Percentiles rank a stretch among this genome's conserved stretches.
Evolutionary conservation across 2,888 invertebrate species (phyloP).

Genomic region (Terebella lapidaria): DNA sequence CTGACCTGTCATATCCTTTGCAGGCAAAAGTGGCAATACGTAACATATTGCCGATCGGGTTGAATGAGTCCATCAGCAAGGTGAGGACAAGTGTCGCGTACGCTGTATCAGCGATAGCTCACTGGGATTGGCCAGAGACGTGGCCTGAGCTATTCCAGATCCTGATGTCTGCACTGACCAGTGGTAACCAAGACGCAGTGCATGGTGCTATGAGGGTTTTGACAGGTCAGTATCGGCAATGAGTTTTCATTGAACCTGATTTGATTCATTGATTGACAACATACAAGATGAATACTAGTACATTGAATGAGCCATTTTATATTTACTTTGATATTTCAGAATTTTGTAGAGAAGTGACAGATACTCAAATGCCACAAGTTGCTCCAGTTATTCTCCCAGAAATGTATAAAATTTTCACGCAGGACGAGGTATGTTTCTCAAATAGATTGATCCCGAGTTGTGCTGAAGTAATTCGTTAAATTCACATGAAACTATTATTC

Average conservation of each 20-base stretch:
- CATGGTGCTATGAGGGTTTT: slow-evolving; percentile 71
- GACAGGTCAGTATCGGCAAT: slow-evolving; percentile 53
- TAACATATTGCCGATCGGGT: slow-evolving; percentile 63
- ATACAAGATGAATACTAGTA: background rate
- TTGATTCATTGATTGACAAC: no score
- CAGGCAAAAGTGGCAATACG: slow-evolving; percentile 63
- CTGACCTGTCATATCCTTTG: no score
- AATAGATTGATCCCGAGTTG: no score
- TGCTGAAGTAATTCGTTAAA: no score
- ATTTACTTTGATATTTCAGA: slow-evolving; percentile 52
- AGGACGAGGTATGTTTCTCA: slow-evolving; percentile 59
- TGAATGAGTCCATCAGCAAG: slow-evolving; percentile 66
- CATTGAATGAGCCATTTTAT: background rate
- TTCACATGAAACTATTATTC: no score
- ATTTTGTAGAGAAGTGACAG: slow-evolving; percentile 65
- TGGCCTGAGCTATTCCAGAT: slow-evolving; percentile 69
- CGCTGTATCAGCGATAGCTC: slow-evolving; percentile 67
- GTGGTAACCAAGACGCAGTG: slow-evolving; percentile 58
- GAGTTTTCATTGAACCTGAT: no score
- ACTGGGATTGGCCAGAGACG: slow-evolving; percentile 69
- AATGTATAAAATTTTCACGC: slow-evolving; percentile 66
- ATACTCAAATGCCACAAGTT: slow-evolving; percentile 63
- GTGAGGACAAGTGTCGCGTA: slow-evolving; percentile 66
- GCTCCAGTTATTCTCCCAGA: slow-evolving; percentile 67
- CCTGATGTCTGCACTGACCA: slow-evolving; percentile 63